Evolutionary conservation across 2,888 invertebrate genomes (phyloP), one percentile per base, ranked within the genome.

Genomic region (Harmothoe impar): DNA sequence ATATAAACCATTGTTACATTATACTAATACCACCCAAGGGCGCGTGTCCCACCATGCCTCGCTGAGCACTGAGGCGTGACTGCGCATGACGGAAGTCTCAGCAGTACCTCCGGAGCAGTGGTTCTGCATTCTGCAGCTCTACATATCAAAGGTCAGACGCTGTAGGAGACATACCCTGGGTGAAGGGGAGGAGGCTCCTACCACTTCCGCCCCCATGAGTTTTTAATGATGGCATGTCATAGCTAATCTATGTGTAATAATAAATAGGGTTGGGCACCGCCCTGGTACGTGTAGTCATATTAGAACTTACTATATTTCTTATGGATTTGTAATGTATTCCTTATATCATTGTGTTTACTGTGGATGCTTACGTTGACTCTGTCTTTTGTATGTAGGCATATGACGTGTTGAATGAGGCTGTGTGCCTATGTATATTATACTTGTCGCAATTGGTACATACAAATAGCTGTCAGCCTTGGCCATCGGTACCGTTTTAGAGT

Each of bases 261-360:
- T 35, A 5, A 43, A 81, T 81, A 81, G 35, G 33, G 33, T 81
- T 15, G 81, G 81, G 81, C 43, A 25, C 25, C 43, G 17, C 43
- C 81, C 81, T 81, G 81, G 81, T 81, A 81, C 17, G 23, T 81
- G 86, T 86, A 86, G 56, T 54, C 86, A 52, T 29, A 86, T 52
- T 54, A 54, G 86, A 54, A 86, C 56, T 86, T 86, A 52, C 56
- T 54, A 86, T 86, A 86, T 56, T 86, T 86, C 86, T 33, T 86
- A 56, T 86, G 86, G 54, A 86, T 86, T 54, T 86, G 86, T 86
- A 86, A 86, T 86, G 54, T 86, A 54, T 56, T 86, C 29, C 52
- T 54, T 86, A 54, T 56, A 54, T 25, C 5, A 54, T 86, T 81
- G 81, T 72, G 72, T 81, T 81, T 35, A 33, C 35, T 81, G 81